phyloP scores from a whole-genome alignment of 2,113 vertebrate species.

The Burhinus oedicnemus region DNA sequence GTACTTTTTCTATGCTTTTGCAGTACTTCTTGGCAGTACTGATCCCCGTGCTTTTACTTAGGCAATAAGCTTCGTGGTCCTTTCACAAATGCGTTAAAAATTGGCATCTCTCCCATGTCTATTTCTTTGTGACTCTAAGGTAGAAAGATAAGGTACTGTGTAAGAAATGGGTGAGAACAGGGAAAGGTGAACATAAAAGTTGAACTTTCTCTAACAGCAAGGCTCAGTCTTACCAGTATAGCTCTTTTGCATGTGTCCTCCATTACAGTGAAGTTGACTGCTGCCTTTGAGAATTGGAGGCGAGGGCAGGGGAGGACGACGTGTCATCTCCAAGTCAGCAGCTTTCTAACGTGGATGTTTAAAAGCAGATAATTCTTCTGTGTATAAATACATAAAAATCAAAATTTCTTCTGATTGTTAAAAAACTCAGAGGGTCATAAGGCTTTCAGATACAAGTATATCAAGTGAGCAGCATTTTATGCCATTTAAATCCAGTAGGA shows the following conservation, averaged over 20 bases:
- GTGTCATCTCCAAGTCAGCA: background rate
- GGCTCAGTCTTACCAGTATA: background rate
- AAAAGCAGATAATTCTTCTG: background rate
- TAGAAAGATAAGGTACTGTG: background rate
- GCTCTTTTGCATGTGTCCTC: background rate
- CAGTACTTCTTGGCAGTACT: background rate
- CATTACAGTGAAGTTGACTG: accelerated
- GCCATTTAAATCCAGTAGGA: background rate
- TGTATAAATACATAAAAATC: background rate
- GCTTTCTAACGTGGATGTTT: background rate
- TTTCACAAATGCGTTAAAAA: background rate
- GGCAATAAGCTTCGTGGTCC: background rate
- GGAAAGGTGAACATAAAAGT: background rate
- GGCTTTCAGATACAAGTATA: background rate
- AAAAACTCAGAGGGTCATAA: background rate
- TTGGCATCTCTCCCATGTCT: background rate
- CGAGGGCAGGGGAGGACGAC: accelerated
- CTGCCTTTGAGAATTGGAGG: background rate
- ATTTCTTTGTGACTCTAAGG: background rate
- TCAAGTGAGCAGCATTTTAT: background rate
- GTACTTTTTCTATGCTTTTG: background rate
- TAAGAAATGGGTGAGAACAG: background rate
- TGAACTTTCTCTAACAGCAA: background rate
- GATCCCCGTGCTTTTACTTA: background rate
- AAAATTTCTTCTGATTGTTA: background rate